Percentiles rank a stretch among this genome's conserved stretches.
Evolutionary conservation across 37 sponge, comb jelly and placozoan genomes (phyloP).

Genomic region (Ephydatia muelleri): DNA sequence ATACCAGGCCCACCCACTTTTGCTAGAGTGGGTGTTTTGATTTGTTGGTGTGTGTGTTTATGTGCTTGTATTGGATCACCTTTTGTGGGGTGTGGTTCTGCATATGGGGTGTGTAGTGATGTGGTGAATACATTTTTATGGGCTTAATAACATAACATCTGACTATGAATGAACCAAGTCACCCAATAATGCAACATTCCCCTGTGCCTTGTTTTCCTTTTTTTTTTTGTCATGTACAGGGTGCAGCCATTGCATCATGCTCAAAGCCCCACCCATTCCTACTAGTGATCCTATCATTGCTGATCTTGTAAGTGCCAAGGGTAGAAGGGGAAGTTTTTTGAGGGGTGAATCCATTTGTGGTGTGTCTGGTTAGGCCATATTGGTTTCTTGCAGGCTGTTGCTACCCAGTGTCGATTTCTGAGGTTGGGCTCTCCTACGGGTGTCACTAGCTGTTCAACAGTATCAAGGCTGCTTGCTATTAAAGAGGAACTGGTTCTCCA

Average conservation of each 20-base stretch:
- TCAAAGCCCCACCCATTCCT: constrained; percentile 32
- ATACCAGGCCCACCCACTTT: neutral
- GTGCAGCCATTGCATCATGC: constrained; percentile 23
- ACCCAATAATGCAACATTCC: neutral
- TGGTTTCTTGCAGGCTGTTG: constrained; percentile 58
- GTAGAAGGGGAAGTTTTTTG: neutral
- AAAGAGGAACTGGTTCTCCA: constrained; percentile 33
- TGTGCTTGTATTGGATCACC: neutral
- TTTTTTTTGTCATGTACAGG: constrained; percentile 10
- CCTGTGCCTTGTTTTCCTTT: neutral
- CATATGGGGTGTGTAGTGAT: neutral
- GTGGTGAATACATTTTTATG: neutral
- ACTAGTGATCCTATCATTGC: constrained; percentile 28
- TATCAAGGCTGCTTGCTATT: constrained; percentile 42
- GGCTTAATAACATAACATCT: neutral
- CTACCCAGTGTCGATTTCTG: constrained; percentile 47
- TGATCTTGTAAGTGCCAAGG: constrained; percentile 38
- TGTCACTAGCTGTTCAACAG: constrained; percentile 16
- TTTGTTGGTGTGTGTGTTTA: too few species aligned
- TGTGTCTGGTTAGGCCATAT: neutral
- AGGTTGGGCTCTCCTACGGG: constrained; percentile 51
- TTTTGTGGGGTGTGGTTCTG: neutral
- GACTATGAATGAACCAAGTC: neutral
- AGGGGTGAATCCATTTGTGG: neutral
- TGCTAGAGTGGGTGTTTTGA: constrained; percentile 1